Evolutionary conservation across 37 sponge, comb jelly and placozoan genomes (phyloP).

Genomic region (Cliona cf. orientalis): DNA sequence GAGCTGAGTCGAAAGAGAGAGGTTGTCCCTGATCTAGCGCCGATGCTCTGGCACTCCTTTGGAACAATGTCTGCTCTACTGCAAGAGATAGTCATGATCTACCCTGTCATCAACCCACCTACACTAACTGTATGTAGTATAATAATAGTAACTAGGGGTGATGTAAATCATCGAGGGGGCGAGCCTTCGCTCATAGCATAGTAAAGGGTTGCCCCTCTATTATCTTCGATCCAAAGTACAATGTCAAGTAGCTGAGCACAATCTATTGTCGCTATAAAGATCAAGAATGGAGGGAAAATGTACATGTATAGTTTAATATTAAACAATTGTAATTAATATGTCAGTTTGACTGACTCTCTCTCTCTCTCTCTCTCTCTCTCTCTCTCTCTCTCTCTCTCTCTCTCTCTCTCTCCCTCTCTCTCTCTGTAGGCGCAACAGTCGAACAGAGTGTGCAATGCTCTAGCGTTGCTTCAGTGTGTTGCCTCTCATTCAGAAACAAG

Average conservation of each 20-base stretch:
- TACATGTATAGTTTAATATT: too few species aligned
- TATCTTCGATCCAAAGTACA: too few species aligned
- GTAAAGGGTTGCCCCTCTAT: too few species aligned
- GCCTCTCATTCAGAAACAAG: slow-evolving; percentile 98
- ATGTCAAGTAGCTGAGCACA: too few species aligned
- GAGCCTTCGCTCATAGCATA: too few species aligned
- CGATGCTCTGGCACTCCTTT: slow-evolving; percentile 98
- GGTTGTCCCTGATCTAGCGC: slow-evolving; percentile 91
- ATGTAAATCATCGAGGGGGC: too few species aligned
- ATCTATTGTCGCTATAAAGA: too few species aligned
- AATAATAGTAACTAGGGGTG: too few species aligned
- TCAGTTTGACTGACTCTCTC: neutral
- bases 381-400: neutral
- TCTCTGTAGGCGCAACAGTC: slow-evolving; percentile 87
- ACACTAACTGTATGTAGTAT: slow-evolving; percentile 86
- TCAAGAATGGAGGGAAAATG: too few species aligned
- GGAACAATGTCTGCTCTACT: slow-evolving; percentile 95
- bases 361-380: neutral
- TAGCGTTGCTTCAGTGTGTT: slow-evolving; percentile 97
- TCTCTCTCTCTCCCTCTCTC: neutral
- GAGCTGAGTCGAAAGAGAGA: slow-evolving; percentile 95
- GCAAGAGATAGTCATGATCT: slow-evolving; percentile 96
- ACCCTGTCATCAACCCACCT: slow-evolving; percentile 96
- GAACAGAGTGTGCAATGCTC: slow-evolving; percentile 98
- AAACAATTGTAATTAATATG: neutral